phyloP scores from a whole-genome alignment of 2,113 vertebrate genomes.

The Myrmecobius fasciatus region DNA sequence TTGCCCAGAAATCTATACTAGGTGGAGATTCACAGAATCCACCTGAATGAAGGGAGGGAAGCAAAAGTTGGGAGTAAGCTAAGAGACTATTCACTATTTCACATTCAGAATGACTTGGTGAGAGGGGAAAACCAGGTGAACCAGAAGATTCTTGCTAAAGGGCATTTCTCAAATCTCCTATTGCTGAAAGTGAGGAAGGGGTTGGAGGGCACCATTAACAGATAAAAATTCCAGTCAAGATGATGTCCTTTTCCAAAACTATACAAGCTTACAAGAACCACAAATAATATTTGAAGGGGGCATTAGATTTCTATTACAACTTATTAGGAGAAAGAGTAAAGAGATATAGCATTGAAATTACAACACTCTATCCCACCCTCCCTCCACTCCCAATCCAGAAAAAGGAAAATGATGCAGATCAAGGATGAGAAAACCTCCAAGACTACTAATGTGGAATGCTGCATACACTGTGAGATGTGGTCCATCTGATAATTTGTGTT shows the following conservation, averaged over 20 bases:
- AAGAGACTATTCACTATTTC: neutral
- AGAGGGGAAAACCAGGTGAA: neutral
- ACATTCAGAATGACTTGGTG: neutral
- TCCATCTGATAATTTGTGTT: neutral
- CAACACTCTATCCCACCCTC: neutral
- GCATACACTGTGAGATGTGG: neutral
- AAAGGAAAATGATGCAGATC: neutral
- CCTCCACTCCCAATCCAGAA: neutral
- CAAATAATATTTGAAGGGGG: constrained; percentile 10
- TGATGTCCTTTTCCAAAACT: neutral
- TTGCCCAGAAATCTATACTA: neutral
- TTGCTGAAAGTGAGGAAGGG: constrained; percentile 13
- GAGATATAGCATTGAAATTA: neutral
- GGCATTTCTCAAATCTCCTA: constrained; percentile 38
- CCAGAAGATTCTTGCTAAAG: neutral
- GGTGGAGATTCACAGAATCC: constrained; percentile 69
- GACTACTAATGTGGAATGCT: neutral
- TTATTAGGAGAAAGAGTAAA: constrained; percentile 13
- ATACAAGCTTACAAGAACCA: neutral
- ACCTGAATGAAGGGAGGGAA: neutral
- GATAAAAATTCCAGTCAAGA: neutral
- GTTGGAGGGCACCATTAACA: constrained; percentile 39
- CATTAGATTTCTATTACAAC: constrained; percentile 64
- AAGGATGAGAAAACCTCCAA: constrained; percentile 31
- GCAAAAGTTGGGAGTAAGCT: neutral